Evolutionary conservation across 2,113 vertebrate species (phyloP), one percentile per base, ranked within the genome.

Genomic region (Perca schrenkii): DNA sequence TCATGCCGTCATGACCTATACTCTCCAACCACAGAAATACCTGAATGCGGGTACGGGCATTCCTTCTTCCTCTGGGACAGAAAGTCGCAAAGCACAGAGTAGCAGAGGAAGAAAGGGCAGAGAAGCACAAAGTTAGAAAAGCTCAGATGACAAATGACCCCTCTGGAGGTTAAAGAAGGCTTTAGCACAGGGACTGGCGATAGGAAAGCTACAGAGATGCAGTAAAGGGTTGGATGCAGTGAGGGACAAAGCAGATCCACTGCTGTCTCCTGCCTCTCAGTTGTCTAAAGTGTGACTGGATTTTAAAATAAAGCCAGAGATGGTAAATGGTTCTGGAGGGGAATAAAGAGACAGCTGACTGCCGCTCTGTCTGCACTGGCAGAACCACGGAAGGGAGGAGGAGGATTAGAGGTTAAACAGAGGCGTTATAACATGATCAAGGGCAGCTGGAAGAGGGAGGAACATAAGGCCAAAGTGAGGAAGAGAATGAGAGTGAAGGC

Each of bases 21-120:
- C 14, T 63, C 67, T 50, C 14, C 36, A 77, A 60, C 67, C 62
- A 40, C 67, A 93, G 90, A 85, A 95, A 95, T 99, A 99, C 98
- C 98, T 99, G 98, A 91, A 97, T 98, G 93, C 98, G 98, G 52
- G 97, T 95, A 92, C 98, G 98, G 76, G 98, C 96, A 97, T 99
- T 99, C 96, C 98, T 97, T 97, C 98, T 97, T 97, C 98, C 98
- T 98, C 98, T 99, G 97, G 97, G 94, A 94, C 82, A 94, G 95
- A 95, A 96, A 97, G 96, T 97, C 95, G 96, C 96, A 95, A 94
- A 96, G 97, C 91, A 92, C 95, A 95, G 95, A 93, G 96, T 93
- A 96, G 96, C 89, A 92, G 82, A 91, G 84, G 85, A 96, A 96
- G 95, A 96, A 94, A 97, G 31, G 93, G 96, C 95, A 94, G 95